Evolutionary conservation across 2,113 vertebrate species (phyloP), one percentile per base, ranked within the genome.

Genomic region (Bufo bufo): DNA sequence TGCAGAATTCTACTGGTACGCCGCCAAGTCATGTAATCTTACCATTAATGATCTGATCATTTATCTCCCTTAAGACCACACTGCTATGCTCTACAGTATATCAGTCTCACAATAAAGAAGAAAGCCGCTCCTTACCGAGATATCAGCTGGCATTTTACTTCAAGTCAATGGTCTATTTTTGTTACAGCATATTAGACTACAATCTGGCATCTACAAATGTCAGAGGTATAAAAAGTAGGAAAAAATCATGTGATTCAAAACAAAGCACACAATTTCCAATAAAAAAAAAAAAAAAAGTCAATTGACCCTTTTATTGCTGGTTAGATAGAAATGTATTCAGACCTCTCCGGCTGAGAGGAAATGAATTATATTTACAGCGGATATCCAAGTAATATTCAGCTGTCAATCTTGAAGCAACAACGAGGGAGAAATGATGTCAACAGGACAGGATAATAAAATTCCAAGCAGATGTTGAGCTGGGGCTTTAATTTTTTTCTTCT

Each of bases 151-250:
- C 96, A 96, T 97, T 97, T 96, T 92, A 83, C 91, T 92, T 92
- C 93, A 92, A 94, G 93, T 95, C 95, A 96, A 94, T 94, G 95
- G 94, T 94, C 95, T 96, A 91, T 93, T 93, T 91, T 94, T 94
- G 94, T 94, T 93, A 95, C 93, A 94, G 93, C 91, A 82, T 93
- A 93, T 95, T 94, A 96, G 95, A 95, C 94, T 94, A 94, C 95
- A 96, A 95, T 97, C 96, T 96, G 94, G 94, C 95, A 96, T 94
- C 95, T 95, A 96, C 95, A 97, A 97, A 98, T 97, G 96, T 97
- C 97, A 97, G 92, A 93, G 94, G 93, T 92, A 94, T 93, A 92
- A 90, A 92, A 92, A 91, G 90, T 87, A 20, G 49, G 87, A 91
- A 91, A 91, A 90, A 90, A 84, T 90, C 33, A 33, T 91, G 89